These are phyloP conservation scores for Orussus abietinus DNA, from an alignment of 1,140 invertebrate genomes.

Conservation along the genomic window DNA sequence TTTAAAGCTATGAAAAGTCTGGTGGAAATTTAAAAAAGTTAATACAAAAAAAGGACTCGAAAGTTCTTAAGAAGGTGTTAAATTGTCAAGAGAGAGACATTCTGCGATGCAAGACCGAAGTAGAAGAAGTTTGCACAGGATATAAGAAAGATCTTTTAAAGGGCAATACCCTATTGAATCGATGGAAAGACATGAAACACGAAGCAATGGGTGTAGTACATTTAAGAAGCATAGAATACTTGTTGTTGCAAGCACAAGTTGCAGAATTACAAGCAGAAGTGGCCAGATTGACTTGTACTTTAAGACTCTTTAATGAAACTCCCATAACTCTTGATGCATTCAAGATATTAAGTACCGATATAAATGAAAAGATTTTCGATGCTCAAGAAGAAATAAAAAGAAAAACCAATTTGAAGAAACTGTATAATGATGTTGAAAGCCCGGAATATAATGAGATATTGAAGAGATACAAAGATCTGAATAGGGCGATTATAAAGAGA, in stretches of 20 bases:
- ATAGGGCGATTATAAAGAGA: slow-evolving; percentile 34
- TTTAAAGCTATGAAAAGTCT: slow-evolving; percentile 30
- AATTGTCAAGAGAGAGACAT: slow-evolving; percentile 19
- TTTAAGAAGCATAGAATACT: slow-evolving; percentile 25
- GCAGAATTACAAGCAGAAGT: slow-evolving; percentile 33
- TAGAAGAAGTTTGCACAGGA: slow-evolving; percentile 30
- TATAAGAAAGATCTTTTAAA: slow-evolving; percentile 27
- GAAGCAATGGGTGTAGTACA: slow-evolving; percentile 24
- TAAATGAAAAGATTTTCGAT: slow-evolving; percentile 28
- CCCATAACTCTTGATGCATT: slow-evolving; percentile 34
- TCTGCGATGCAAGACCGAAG: slow-evolving; percentile 36
- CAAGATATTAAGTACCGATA: slow-evolving; percentile 20
- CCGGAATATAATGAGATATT: slow-evolving; percentile 36
- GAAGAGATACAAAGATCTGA: slow-evolving; percentile 31
- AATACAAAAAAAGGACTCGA: slow-evolving; percentile 24
- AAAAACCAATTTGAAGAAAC: slow-evolving; percentile 28
- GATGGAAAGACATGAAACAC: slow-evolving; percentile 35
- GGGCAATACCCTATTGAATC: slow-evolving; percentile 20
- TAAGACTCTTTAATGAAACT: slow-evolving; percentile 39
- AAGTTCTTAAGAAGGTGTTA: slow-evolving; percentile 17
- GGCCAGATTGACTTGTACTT: slow-evolving; percentile 29
- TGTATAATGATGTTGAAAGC: slow-evolving; percentile 29
- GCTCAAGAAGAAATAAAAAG: slow-evolving; percentile 25
- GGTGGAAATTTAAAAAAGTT: slow-evolving; percentile 30
- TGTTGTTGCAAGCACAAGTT: slow-evolving; percentile 31